Evolutionary conservation across 2,797 vertebrate species (phyloP).

Genomic region (Typhlichthys eigenmanni): DNA sequence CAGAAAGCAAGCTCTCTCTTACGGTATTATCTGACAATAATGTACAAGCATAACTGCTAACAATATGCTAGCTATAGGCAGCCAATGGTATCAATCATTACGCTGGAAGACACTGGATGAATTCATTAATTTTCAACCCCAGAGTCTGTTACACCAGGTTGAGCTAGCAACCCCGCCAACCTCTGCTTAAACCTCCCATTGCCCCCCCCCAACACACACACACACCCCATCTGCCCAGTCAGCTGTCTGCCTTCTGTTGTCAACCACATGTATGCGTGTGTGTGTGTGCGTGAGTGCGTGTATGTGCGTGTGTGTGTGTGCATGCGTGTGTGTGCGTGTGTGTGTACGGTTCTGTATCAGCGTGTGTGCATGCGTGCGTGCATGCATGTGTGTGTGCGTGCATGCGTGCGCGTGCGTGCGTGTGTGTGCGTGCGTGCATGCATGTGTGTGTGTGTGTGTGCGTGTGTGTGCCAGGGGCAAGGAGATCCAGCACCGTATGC

Average conservation of each 20-base stretch:
- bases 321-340: background rate
- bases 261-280: slow-evolving; percentile 22
- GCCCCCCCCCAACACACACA: slow-evolving; percentile 3
- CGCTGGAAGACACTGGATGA: too few species aligned
- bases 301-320: background rate
- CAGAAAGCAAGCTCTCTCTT: too few species aligned
- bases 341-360: background rate
- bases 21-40: too few species aligned
- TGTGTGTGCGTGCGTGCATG: background rate
- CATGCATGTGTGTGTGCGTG: background rate
- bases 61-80: too few species aligned
- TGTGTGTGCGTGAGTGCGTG: background rate
- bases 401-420: too few species aligned
- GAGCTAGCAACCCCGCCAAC: background rate
- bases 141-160: background rate
- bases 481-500: background rate
- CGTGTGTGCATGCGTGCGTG: background rate
- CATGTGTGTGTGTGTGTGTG: slow-evolving; percentile 1
- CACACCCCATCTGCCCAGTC: slow-evolving; percentile 37
- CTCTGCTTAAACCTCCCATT: too few species aligned
- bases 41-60: too few species aligned
- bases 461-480: background rate
- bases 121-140: too few species aligned
- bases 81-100: too few species aligned
- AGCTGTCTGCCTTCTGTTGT: slow-evolving; percentile 54